Conservation (phyloP, 2,888 invertebrate species). For the Trichogramma evanescens region DNA sequence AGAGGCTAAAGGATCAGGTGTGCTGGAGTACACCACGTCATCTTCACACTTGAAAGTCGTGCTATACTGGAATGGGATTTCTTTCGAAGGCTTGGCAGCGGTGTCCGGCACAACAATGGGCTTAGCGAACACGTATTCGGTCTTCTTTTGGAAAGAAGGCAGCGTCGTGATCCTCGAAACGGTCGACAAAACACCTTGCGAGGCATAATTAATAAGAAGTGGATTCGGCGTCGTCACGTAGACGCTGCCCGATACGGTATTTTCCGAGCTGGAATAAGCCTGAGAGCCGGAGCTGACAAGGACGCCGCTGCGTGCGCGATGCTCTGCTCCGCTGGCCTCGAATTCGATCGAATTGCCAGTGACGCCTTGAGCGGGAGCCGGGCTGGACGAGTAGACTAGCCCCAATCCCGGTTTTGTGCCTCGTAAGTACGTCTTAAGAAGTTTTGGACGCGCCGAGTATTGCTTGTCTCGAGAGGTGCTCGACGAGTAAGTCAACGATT, state of each 20-base stretch:
- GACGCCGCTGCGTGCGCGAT: neutral
- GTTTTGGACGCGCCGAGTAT: constrained; percentile 4
- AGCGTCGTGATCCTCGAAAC: neutral
- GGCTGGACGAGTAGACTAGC: constrained; percentile 10
- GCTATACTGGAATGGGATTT: constrained; percentile 27
- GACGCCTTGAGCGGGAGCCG: constrained; percentile 1
- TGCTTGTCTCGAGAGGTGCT: constrained; percentile 3
- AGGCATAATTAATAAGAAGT: constrained; percentile 8
- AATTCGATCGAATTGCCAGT: constrained; percentile 15
- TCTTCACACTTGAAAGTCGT: constrained; percentile 28
- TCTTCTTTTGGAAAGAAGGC: constrained; percentile 1
- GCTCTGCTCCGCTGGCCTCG: neutral
- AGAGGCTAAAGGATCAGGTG: constrained; percentile 19
- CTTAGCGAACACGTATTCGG: constrained; percentile 26
- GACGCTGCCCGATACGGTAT: neutral
- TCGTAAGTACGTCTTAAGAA: constrained; percentile 7
- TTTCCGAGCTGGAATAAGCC: neutral
- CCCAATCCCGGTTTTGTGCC: constrained; percentile 10
- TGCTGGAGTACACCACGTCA: constrained; percentile 29
- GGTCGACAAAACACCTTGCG: constrained; percentile 1
- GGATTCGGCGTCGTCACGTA: constrained; percentile 9
- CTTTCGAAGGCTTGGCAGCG: constrained; percentile 6
- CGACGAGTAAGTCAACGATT: neutral
- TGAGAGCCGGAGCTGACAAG: neutral
- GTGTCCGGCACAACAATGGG: constrained; percentile 41